Evolutionary conservation across 2,888 invertebrate species (phyloP).

Genomic region (Phytoseiulus persimilis): DNA sequence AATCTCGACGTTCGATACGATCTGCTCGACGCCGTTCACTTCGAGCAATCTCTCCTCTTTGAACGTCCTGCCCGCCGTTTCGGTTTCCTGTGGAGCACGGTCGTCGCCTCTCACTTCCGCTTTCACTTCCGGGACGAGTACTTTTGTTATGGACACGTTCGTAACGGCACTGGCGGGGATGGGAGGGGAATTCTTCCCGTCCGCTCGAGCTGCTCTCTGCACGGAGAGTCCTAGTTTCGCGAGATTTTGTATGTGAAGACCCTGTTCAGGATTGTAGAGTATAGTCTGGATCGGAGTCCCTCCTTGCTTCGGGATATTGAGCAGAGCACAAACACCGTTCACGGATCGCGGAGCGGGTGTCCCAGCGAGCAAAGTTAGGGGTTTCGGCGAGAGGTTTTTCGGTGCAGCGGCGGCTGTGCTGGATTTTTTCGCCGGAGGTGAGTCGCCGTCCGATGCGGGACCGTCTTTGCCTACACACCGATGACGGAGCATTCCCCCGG

Average conservation of each 20-base stretch:
- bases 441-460: neutral
- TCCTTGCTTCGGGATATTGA: conserved; percentile 18
- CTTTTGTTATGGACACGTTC: conserved; percentile 30
- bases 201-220: conserved; percentile 7
- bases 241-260: conserved; percentile 14
- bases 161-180: conserved; percentile 10
- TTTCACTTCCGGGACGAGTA: conserved; percentile 30
- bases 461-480: conserved; percentile 30
- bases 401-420: neutral
- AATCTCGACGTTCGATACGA: conserved; percentile 33
- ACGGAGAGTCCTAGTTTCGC: conserved; percentile 18
- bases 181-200: neutral
- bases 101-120: conserved; percentile 8
- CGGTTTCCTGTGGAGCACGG: neutral
- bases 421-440: conserved; percentile 18
- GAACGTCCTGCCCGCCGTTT: neutral
- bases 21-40: conserved; percentile 18
- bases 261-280: conserved; percentile 30
- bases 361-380: conserved; percentile 6
- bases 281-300: conserved; percentile 23
- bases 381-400: conserved; percentile 14
- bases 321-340: conserved; percentile 17
- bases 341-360: conserved; percentile 15
- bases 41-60: conserved; percentile 30
- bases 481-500: conserved; percentile 35